These are phyloP conservation scores for Gobius niger DNA, from an alignment of 2,113 vertebrate species.

Conservation along the genomic window DNA sequence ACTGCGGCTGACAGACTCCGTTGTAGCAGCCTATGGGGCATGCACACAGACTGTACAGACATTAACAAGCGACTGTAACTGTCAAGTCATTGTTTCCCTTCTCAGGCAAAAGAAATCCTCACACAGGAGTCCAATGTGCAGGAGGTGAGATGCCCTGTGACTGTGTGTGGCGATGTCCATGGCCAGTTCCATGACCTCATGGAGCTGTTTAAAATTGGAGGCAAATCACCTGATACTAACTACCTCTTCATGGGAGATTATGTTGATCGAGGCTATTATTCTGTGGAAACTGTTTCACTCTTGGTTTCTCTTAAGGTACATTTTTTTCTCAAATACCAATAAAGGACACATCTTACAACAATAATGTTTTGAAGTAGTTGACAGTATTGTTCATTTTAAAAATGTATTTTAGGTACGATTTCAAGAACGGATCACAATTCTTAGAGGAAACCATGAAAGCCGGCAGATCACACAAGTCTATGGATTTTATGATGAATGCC, in stretches of 20 bases:
- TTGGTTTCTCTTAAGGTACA: slow-evolving; percentile 95
- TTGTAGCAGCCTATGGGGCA: background rate
- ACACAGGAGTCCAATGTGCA: slow-evolving; percentile 98
- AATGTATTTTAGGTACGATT: slow-evolving; percentile 85
- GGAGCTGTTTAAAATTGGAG: slow-evolving; percentile 83
- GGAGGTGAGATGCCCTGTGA: slow-evolving; percentile 96
- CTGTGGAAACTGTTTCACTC: slow-evolving; percentile 94
- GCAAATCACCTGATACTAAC: slow-evolving; percentile 97
- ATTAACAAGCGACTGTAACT: background rate
- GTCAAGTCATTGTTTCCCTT: slow-evolving; percentile 12
- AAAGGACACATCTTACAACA: no score
- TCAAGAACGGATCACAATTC: slow-evolving; percentile 94
- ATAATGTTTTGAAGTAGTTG: background rate
- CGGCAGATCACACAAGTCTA: slow-evolving; percentile 80
- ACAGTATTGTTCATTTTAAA: background rate
- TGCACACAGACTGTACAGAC: background rate
- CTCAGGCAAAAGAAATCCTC: slow-evolving; percentile 95
- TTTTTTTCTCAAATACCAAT: no score
- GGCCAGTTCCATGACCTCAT: slow-evolving; percentile 80
- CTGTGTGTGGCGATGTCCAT: slow-evolving; percentile 83
- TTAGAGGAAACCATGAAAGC: slow-evolving; percentile 96
- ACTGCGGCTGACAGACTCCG: no score
- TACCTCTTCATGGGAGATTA: slow-evolving; percentile 91
- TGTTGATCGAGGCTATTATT: slow-evolving; percentile 83
- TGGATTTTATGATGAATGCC: slow-evolving; percentile 83